Conservation (phyloP, 2,888 invertebrate species). For the Drosophila subsilvestris region DNA sequence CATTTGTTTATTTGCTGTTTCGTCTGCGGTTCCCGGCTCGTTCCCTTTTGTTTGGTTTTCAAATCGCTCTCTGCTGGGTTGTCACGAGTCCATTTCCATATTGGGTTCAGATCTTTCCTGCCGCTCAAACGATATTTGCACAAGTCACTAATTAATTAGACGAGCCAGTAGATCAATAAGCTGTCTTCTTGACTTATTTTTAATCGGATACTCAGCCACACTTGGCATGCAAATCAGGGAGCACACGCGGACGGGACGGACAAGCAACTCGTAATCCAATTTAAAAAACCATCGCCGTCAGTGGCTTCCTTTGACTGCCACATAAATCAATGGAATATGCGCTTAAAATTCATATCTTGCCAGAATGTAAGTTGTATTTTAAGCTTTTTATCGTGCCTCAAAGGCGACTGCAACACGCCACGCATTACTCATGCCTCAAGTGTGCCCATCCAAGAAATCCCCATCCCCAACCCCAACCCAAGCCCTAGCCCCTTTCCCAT, state of each 20-base stretch:
- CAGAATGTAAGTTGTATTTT: constrained; percentile 78
- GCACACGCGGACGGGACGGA: constrained; percentile 28
- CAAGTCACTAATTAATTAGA: constrained; percentile 65
- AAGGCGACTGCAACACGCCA: constrained; percentile 62
- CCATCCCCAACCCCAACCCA: background rate
- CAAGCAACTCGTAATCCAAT: constrained; percentile 66
- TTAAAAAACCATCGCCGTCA: constrained; percentile 62
- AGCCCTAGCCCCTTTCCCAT: background rate
- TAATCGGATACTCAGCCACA: constrained; percentile 40
- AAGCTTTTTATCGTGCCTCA: constrained; percentile 76
- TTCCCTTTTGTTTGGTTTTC: background rate
- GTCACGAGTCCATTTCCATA: background rate
- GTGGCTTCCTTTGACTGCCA: constrained; percentile 44
- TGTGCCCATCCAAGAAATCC: constrained; percentile 1
- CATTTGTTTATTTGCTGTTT: constrained; percentile 50
- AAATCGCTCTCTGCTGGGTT: constrained; percentile 2
- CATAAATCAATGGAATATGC: constrained; percentile 78
- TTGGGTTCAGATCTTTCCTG: constrained; percentile 15
- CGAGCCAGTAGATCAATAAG: constrained; percentile 33
- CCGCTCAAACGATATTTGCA: constrained; percentile 47
- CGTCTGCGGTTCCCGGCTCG: constrained; percentile 53
- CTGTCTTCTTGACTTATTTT: constrained; percentile 44
- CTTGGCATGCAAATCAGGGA: constrained; percentile 64
- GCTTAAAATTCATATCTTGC: constrained; percentile 81
- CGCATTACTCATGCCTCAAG: constrained; percentile 65